These are phyloP conservation scores for Flexamia atlantica DNA, from an alignment of 2,888 invertebrate species.

Conservation along the genomic window DNA sequence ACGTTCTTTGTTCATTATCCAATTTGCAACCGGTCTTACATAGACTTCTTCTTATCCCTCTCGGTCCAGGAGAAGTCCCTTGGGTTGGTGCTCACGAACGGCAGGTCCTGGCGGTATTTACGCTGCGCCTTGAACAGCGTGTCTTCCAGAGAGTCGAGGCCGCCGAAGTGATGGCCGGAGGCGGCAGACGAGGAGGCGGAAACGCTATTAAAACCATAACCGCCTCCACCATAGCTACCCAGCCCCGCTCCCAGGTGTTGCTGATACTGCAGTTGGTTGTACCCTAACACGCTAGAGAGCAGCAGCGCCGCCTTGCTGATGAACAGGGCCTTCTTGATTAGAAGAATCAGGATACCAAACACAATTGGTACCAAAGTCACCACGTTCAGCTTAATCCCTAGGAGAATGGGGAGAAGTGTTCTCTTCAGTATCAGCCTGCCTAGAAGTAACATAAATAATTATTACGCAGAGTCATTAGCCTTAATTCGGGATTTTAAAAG, in stretches of 20 bases:
- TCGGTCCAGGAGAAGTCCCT: constrained; percentile 47
- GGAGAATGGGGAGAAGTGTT: constrained; percentile 85
- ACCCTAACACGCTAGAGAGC: constrained; percentile 80
- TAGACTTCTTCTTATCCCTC: constrained; percentile 43
- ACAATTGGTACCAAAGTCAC: constrained; percentile 85
- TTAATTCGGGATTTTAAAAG: too few relatives aligned
- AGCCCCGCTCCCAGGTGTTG: constrained; percentile 19
- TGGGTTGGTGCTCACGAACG: constrained; percentile 19
- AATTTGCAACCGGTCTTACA: neutral
- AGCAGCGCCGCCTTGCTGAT: constrained; percentile 86
- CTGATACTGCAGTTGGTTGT: constrained; percentile 7
- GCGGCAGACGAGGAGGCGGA: constrained; percentile 29
- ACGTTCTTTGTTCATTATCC: neutral
- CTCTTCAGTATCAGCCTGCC: constrained; percentile 85
- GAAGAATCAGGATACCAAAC: constrained; percentile 83
- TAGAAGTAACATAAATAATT: constrained; percentile 75
- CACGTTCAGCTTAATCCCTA: constrained; percentile 89
- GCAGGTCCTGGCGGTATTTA: constrained; percentile 45
- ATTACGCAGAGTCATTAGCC: too few relatives aligned
- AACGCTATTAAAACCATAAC: neutral
- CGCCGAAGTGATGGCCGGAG: constrained; percentile 66
- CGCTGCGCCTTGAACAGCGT: constrained; percentile 26
- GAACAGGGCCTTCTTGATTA: constrained; percentile 88
- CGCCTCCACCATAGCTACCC: neutral
- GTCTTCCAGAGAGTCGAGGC: constrained; percentile 37